A percentile compares a stretch with the other conserved stretches of the same genome.
These are phyloP conservation scores for Eledone cirrhosa DNA, from an alignment of 2,888 invertebrate genomes.

Conservation along the genomic window DNA sequence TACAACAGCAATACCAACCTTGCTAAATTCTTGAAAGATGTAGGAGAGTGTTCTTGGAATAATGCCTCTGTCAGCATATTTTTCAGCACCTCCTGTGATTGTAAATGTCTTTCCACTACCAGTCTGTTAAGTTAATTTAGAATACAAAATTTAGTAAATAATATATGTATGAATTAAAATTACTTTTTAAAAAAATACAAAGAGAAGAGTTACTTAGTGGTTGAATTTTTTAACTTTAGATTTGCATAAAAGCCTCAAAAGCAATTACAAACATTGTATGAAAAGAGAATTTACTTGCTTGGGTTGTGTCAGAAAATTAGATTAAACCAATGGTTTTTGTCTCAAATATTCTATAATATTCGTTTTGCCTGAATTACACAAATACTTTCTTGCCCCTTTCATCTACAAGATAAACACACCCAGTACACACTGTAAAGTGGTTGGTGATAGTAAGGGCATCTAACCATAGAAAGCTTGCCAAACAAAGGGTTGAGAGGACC, in stretches of 20 bases:
- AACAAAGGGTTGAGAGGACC: too few species aligned
- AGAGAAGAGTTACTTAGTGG: conserved; percentile 25
- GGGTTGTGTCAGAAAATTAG: too few species aligned
- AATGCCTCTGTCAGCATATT: conserved; percentile 65
- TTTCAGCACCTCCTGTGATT: conserved; percentile 67
- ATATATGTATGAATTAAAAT: background rate
- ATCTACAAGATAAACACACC: too few species aligned
- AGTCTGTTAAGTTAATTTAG: conserved; percentile 54
- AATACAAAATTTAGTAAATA: background rate
- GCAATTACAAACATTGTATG: background rate
- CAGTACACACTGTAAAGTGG: too few species aligned
- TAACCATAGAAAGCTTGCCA: too few species aligned
- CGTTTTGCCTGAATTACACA: too few species aligned
- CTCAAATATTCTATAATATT: too few species aligned
- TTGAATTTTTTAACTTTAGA: background rate
- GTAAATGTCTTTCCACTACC: conserved; percentile 68
- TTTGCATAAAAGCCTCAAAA: background rate
- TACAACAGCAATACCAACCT: conserved; percentile 43
- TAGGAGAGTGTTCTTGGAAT: conserved; percentile 66
- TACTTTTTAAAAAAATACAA: background rate
- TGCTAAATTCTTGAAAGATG: conserved; percentile 62
- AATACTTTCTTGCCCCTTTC: too few species aligned
- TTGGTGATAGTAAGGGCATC: too few species aligned
- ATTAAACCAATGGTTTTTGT: too few species aligned
- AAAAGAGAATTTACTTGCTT: background rate